A percentile compares a stretch with the other conserved stretches of the same genome.
phyloP scores from a whole-genome alignment of 2,888 invertebrate genomes.

The Acleris holmiana region DNA sequence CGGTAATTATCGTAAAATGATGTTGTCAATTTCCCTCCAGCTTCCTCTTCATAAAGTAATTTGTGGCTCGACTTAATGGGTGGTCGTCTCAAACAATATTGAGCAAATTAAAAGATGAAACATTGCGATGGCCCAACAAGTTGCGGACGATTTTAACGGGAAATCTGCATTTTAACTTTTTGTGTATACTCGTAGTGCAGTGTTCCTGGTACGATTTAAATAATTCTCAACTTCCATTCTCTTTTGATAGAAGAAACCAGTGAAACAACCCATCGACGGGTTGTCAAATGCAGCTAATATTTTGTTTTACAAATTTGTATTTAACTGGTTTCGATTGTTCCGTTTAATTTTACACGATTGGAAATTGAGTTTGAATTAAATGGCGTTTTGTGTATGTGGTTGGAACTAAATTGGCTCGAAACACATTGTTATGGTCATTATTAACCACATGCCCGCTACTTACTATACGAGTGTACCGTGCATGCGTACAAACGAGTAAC shows the following conservation, averaged over 20 bases:
- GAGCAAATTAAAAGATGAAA: constrained; percentile 37
- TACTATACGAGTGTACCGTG: too few species aligned
- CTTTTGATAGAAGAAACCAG: not conserved
- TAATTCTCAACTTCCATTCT: not conserved
- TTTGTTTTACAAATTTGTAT: not conserved
- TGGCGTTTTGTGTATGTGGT: not conserved
- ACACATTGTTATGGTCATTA: too few species aligned
- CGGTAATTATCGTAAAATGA: constrained; percentile 66
- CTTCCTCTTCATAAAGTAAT: constrained; percentile 51
- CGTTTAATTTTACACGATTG: not conserved
- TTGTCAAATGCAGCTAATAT: constrained; percentile 4
- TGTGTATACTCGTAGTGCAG: too few species aligned
- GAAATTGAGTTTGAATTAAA: not conserved
- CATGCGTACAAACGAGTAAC: too few species aligned
- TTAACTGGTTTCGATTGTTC: not conserved
- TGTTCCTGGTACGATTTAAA: not conserved
- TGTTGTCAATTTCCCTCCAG: constrained; percentile 53
- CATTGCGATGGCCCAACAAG: constrained; percentile 22
- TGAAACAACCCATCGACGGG: not conserved
- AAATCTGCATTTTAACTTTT: not conserved
- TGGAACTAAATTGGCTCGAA: not conserved
- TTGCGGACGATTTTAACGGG: constrained; percentile 11
- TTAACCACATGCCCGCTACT: too few species aligned
- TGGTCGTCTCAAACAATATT: constrained; percentile 44
- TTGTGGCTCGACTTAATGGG: constrained; percentile 48